Evolutionary conservation across 2,797 vertebrate genomes (phyloP), one percentile per base, ranked within the genome.

Genomic region (Capromys pilorides): DNA sequence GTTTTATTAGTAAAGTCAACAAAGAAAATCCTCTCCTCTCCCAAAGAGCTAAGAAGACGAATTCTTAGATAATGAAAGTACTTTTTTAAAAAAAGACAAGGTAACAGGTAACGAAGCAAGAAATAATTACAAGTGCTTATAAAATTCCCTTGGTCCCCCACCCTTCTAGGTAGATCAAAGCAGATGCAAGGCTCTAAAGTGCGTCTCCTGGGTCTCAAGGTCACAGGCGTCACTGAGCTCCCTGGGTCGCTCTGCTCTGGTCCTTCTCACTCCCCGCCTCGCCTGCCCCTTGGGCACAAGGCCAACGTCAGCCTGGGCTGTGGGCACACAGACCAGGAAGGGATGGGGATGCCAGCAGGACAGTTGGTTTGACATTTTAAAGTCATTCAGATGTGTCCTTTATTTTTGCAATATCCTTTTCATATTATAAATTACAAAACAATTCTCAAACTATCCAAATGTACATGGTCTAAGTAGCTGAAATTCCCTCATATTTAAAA

Each of bases 61-160:
- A 75, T 61, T 91, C 22, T 87, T 91, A 54, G 45, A 79, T 1
- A 39, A 78, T 88, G 57, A 67, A 94, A 16, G 3, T 9, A 54
- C 41, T 92, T 59, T 92, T 59, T 6, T 73, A 57, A 12, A 75
- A 33, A 80, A 66, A 95, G 62, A n/a, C 36, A 84, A 79, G 28
- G 39, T 83, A 62, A 66, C 61, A 80, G 66, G 24, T 45, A 84
- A 83, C 61, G 45, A 92, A 66, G 18, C n/a, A 59, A 95, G 79
- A 88, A 85, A 91, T 92, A 94, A 83, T 81, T 85, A 33, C 51
- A 61, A 67, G 64, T 82, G 21, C n/a, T 77, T 92, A 57, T 54
- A 86, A 88, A 94, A 77, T 88, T 39, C 87, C 45, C 5, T 61
- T 77, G 16, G 82, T 10, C 11, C 1, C 1, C 19, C 8, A 8